Conservation (phyloP, 2,888 invertebrate species). For the Steinernema hermaphroditum region DNA sequence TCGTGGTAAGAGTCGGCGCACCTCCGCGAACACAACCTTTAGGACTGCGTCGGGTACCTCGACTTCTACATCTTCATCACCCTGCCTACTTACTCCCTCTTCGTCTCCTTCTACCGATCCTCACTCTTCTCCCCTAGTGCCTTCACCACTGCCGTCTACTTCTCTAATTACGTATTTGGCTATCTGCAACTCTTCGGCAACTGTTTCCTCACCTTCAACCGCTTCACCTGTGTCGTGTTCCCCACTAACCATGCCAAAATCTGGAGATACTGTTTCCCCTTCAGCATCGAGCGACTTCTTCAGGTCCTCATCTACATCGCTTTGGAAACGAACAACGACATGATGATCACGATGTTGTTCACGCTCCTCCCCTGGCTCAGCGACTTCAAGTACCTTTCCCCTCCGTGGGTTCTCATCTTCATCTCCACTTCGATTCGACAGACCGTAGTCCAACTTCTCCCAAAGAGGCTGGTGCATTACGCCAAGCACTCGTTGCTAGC, state of each 20-base stretch:
- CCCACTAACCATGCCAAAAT: neutral
- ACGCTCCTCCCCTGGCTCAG: conserved; percentile 6
- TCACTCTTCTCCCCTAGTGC: neutral
- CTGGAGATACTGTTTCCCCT: neutral
- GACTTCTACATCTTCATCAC: conserved; percentile 6
- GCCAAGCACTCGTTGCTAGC: no score
- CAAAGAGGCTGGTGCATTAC: neutral
- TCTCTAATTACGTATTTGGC: conserved; percentile 9
- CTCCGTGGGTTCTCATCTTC: conserved; percentile 8
- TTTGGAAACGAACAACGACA: neutral
- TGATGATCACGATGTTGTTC: neutral
- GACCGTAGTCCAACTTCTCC: neutral
- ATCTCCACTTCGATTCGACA: neutral
- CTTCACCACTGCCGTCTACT: conserved; percentile 12
- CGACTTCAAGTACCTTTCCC: conserved; percentile 16
- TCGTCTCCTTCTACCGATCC: conserved; percentile 3
- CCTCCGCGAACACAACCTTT: neutral
- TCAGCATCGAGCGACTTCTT: neutral
- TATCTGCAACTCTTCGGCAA: conserved; percentile 26
- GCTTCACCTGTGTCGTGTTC: conserved; percentile 10
- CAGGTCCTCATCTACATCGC: conserved; percentile 15
- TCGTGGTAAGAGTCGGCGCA: neutral
- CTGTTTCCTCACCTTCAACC: conserved; percentile 24
- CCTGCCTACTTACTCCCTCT: conserved; percentile 7
- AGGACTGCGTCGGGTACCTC: conserved; percentile 19